These are phyloP conservation scores for Myotis lucifugus DNA, from an alignment of 2,113 vertebrate species.

Conservation along the genomic window DNA sequence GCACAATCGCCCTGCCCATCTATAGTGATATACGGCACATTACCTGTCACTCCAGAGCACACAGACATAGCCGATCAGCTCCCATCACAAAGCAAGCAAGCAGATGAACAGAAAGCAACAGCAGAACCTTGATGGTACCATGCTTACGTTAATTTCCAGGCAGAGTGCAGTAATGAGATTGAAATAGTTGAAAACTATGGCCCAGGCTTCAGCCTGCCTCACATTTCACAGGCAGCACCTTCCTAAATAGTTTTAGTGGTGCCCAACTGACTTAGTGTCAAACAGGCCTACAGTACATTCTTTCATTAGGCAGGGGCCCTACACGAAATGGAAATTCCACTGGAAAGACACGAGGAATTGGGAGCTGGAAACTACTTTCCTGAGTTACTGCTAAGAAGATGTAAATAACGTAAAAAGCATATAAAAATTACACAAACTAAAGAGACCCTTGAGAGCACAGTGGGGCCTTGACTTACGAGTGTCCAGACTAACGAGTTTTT, in stretches of 20 bases:
- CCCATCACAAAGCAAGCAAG: neutral
- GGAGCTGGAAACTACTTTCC: neutral
- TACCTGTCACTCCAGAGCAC: neutral
- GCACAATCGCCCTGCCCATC: neutral
- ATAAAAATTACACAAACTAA: neutral
- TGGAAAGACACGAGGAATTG: neutral
- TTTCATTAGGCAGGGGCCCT: neutral
- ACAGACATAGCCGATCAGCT: neutral
- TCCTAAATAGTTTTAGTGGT: neutral
- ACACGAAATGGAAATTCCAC: neutral
- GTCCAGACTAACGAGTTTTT: no score
- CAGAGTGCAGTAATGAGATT: neutral
- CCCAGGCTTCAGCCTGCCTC: neutral
- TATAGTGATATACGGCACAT: neutral
- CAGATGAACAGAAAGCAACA: neutral
- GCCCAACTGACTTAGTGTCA: neutral
- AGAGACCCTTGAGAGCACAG: neutral
- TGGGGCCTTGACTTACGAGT: no score
- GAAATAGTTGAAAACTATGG: neutral
- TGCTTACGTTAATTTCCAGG: neutral
- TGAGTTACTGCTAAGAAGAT: neutral
- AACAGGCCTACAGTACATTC: neutral
- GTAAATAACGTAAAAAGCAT: neutral
- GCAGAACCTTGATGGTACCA: neutral
- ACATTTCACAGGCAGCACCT: neutral